Conservation (phyloP, 92 coral and sea anemone genomes). For the Diadumene lineata region DNA sequence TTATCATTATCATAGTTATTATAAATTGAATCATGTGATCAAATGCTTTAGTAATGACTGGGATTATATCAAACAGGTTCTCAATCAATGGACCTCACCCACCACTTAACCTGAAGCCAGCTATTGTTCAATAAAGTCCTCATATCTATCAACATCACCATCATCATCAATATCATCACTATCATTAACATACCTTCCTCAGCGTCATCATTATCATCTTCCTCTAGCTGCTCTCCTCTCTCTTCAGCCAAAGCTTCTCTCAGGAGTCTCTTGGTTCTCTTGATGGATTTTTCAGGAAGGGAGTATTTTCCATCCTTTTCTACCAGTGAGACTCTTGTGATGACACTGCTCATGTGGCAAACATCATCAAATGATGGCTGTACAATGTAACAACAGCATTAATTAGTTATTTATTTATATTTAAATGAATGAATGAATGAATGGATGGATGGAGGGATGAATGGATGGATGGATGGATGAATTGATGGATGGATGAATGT, state of each 20-base stretch:
- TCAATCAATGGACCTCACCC: too few species aligned
- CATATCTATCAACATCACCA: not conserved
- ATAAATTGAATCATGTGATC: too few species aligned
- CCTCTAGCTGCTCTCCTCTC: slow-evolving; percentile 58
- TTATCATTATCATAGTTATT: too few species aligned
- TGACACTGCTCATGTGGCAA: slow-evolving; percentile 67
- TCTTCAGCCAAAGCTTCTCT: slow-evolving; percentile 83
- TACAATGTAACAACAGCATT: not conserved
- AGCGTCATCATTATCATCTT: slow-evolving; percentile 19
- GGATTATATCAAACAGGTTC: too few species aligned
- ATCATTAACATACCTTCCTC: slow-evolving; percentile 26
- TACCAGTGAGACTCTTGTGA: slow-evolving; percentile 69
- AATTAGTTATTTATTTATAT: too few species aligned
- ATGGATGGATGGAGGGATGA: slow-evolving; percentile 1
- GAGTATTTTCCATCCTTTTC: slow-evolving; percentile 53
- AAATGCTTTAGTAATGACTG: too few species aligned
- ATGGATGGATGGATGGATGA: not conserved
- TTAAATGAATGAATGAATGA: too few species aligned
- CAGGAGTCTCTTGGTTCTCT: slow-evolving; percentile 70
- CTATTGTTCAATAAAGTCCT: not conserved
- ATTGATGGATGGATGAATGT: not conserved
- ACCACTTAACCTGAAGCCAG: too few species aligned
- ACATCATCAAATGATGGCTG: slow-evolving; percentile 87
- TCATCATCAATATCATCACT: not conserved
- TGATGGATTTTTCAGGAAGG: slow-evolving; percentile 58